Evolutionary conservation across 2,888 invertebrate genomes (phyloP).

Genomic region (Aleiodes alternator): DNA sequence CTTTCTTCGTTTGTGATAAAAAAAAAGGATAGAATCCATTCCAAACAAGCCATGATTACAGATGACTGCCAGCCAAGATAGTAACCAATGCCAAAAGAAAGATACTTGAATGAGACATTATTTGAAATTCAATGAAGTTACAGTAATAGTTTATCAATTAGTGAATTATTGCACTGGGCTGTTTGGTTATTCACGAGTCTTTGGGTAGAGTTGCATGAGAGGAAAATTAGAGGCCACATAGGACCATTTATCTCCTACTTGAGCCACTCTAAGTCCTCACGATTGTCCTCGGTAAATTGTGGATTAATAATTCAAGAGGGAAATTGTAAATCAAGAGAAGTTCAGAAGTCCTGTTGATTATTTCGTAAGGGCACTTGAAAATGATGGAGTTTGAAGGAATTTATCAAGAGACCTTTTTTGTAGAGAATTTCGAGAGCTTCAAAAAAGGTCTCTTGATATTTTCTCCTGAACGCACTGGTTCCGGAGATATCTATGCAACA

Average conservation of each 20-base stretch:
- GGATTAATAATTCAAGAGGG: too few species aligned
- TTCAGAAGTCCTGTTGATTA: too few species aligned
- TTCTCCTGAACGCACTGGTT: too few species aligned
- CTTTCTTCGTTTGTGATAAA: too few species aligned
- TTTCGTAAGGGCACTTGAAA: too few species aligned
- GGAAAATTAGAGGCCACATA: background rate
- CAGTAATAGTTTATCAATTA: constrained; percentile 1
- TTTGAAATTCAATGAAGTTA: constrained; percentile 22
- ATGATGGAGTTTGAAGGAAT: too few species aligned
- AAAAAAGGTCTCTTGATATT: too few species aligned
- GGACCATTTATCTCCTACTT: background rate
- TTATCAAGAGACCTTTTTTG: too few species aligned
- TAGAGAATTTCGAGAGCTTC: too few species aligned
- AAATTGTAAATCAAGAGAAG: too few species aligned
- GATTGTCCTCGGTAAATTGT: too few species aligned
- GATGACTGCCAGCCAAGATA: background rate
- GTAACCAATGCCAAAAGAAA: constrained; percentile 9
- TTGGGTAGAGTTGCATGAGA: background rate
- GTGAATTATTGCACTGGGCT: constrained; percentile 6
- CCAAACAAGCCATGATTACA: background rate
- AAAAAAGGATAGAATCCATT: background rate
- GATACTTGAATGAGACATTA: background rate
- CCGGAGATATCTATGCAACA: too few species aligned
- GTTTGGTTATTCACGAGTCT: constrained; percentile 36
- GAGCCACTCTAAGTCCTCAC: background rate